Percentiles rank a stretch among this genome's conserved stretches.
Evolutionary conservation across 1,140 invertebrate genomes (phyloP).

Genomic region (Bombus superbus): DNA sequence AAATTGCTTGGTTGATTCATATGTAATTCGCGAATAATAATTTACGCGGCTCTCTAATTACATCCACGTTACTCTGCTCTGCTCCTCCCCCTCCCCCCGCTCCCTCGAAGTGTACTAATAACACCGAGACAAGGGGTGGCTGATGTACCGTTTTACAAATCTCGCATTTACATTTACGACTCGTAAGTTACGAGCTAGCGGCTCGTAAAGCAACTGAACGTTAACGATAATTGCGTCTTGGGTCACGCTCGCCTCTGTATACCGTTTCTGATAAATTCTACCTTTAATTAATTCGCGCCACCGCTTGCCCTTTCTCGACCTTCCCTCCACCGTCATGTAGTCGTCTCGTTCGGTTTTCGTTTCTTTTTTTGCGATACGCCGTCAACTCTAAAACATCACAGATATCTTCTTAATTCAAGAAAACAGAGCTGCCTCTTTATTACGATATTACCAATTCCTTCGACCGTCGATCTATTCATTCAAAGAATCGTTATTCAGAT

Average conservation of each 20-base stretch:
- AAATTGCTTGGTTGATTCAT: constrained; percentile 5
- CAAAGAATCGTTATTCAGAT: no score
- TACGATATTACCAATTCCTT: no score
- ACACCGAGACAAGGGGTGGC: constrained; percentile 46
- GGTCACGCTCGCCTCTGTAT: constrained; percentile 39
- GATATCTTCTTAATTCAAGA: background rate
- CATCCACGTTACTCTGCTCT: constrained; percentile 42
- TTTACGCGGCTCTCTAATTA: constrained; percentile 65
- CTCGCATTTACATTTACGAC: constrained; percentile 68
- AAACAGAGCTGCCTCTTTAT: no score
- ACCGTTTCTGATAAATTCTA: constrained; percentile 62
- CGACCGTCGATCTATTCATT: no score
- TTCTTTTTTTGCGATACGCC: background rate
- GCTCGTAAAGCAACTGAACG: constrained; percentile 63
- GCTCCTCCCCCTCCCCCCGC: no score
- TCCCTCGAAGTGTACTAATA: constrained; percentile 55
- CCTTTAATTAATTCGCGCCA: constrained; percentile 60
- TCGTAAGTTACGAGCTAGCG: constrained; percentile 60
- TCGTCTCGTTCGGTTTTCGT: background rate
- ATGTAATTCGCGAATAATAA: constrained; percentile 55
- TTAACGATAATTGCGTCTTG: constrained; percentile 67
- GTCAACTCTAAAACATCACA: background rate
- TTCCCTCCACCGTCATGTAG: background rate
- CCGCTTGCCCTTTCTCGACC: background rate
- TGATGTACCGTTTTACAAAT: constrained; percentile 62